Evolutionary conservation across 1,140 invertebrate species (phyloP), one percentile per base, ranked within the genome.

Genomic region (Acromyrmex echinatior): DNA sequence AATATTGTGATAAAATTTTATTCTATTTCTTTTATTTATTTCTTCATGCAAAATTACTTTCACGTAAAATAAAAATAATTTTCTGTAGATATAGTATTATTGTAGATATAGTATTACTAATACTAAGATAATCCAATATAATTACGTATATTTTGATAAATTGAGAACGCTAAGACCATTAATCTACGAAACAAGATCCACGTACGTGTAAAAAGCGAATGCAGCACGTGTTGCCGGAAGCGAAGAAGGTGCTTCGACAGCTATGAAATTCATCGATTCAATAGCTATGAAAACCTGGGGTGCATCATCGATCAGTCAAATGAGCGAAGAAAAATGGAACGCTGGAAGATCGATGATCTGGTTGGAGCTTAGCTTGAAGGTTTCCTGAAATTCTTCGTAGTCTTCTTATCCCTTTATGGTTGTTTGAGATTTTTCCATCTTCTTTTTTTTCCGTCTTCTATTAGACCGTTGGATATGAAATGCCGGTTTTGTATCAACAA

Each of bases 241-340:
- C 39, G 18, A 76, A 76, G 73, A 76, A 76, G 73, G 35, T 76
- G 77, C 77, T 65, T 79, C 39, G 39, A 79, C 60, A 49, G 21
- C 77, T 63, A 66, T 66, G 77, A 79, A 79, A 79, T 79, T 79
- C 77, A 79, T 66, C 62, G 77, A 79, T 79, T 49, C 73, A 76
- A 76, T 76, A 76, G 77, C 39, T 66, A 66, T 45, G 62, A 79
- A 79, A 79, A 79, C 77, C 77, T 65, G 60, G 62, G 62, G 60
- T 45, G 62, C 77, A 66, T 79, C 77, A 79, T 79, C 77, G 77
- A 79, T 79, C 77, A 79, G 62, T 79, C 60, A 49, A 45, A 66
- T 79, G 77, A 45, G 77, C 18, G 39, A 79, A 66, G 77, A 79
- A 66, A 79, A 79, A 79, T 79, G 77, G 18, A 49, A 66, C 4